phyloP scores from a whole-genome alignment of 2,888 invertebrate genomes.

The Isotomurus palustris region DNA sequence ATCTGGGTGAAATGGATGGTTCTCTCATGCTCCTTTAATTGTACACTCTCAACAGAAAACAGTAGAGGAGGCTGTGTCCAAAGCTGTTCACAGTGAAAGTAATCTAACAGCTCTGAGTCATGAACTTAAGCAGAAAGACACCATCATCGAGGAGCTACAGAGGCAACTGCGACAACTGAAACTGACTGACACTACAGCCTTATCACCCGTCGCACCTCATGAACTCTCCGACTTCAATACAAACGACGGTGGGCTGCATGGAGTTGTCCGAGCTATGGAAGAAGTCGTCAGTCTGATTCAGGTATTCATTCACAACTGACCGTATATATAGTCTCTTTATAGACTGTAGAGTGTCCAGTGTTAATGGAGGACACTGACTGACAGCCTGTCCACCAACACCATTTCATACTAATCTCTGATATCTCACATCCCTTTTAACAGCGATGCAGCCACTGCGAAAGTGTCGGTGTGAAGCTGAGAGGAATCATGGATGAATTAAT shows the following conservation, averaged over 20 bases:
- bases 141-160: slow-evolving; percentile 53
- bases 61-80: slow-evolving; percentile 41
- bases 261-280: slow-evolving; percentile 43
- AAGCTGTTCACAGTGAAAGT: slow-evolving; percentile 45
- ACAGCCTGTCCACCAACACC: no score
- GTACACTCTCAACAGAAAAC: no score
- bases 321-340: no score
- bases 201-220: slow-evolving; percentile 24
- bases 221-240: slow-evolving; percentile 44
- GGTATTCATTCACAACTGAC: slow-evolving; percentile 32
- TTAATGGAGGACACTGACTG: no score
- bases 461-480: slow-evolving; percentile 38
- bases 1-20: no score
- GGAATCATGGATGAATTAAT: slow-evolving; percentile 44
- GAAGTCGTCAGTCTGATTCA: slow-evolving; percentile 40
- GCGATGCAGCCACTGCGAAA: slow-evolving; percentile 41
- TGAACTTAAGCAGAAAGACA: slow-evolving; percentile 56
- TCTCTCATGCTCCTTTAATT: no score
- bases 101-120: slow-evolving; percentile 55
- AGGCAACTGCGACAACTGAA: slow-evolving; percentile 50
- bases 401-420: no score
- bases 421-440: no score
- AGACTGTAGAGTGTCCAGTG: no score
- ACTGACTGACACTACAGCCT: slow-evolving; percentile 17
- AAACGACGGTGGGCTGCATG: slow-evolving; percentile 44